Base-by-base conservation (phyloP, 2,113 vertebrate species). In the Pteruthius melanotis region DNA sequence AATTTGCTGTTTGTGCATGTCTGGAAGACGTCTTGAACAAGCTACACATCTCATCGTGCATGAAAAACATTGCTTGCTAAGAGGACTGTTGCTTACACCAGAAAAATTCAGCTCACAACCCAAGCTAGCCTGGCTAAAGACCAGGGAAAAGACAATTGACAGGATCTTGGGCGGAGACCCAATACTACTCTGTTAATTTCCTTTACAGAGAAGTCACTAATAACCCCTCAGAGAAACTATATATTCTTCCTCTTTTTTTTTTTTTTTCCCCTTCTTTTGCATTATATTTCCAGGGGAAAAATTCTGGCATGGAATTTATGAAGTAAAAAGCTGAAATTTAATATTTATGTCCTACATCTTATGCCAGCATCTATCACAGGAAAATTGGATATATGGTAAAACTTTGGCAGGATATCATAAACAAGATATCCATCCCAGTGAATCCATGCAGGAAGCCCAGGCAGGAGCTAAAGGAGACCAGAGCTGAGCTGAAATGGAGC, bases 191-290 rank as follows among this genome's bases (percentile, higher is more conserved):
- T 52, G 4, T 15, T 44, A 15, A 47, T 49, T 78, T 78, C 60
- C 33, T 39, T 20, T 40, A 31, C 15, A 37, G 37, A 81, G 15
- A 69, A 69, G 11, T 65, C n/a, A 56, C 14, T 39, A 83, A 24
- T 54, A 59, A 84, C 6, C 10, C 61, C 20, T 66, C 31, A 69
- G 37, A 86, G 15, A 85, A 79, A 54, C 2, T 3, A 2, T 7
- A 8, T 7, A 11, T 35, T 69, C 27, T 44, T 7, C 2, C 2
- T 15, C 1, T 14, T 5, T 39, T 1, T 21, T 10, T 11, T 1
- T 30, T 9, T 44, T 53, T 39, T 8, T 1, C 35, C 33, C 4
- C 12, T n/a, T 35, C 3, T 89, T 76, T 61, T 33, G 0, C 30
- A 39, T 75, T 75, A 45, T 78, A 15, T 50, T 66, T 20, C 49